phyloP scores from a whole-genome alignment of 2,888 invertebrate genomes.

The Nemoura dubitans region DNA sequence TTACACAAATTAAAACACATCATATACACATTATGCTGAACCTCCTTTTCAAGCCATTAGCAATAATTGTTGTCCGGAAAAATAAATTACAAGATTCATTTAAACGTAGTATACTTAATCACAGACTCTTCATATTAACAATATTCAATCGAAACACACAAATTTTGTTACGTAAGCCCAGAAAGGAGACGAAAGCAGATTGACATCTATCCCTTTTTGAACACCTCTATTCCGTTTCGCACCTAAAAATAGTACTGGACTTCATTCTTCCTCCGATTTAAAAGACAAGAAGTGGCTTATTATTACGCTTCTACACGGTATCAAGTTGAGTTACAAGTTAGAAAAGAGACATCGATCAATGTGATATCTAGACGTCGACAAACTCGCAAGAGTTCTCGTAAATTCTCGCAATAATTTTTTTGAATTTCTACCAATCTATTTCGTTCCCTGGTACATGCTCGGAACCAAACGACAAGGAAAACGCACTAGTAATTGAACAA shows the following conservation, averaged over 20 bases:
- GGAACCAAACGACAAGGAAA: too few species aligned
- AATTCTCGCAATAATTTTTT: not conserved
- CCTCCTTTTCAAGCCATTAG: not conserved
- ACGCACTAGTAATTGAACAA: too few species aligned
- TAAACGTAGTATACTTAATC: constrained; percentile 14
- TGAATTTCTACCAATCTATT: too few species aligned
- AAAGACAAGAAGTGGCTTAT: not conserved
- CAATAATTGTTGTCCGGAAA: constrained; percentile 2
- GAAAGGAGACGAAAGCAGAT: not conserved
- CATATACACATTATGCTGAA: constrained; percentile 18
- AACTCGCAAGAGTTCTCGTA: not conserved
- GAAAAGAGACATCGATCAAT: too few species aligned
- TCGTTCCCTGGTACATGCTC: too few species aligned
- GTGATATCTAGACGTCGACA: too few species aligned
- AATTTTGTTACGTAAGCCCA: not conserved
- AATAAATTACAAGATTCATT: constrained; percentile 8
- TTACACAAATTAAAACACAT: constrained; percentile 27
- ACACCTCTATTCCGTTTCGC: not conserved
- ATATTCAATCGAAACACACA: not conserved
- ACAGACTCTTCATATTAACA: constrained; percentile 24
- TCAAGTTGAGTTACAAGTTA: not conserved
- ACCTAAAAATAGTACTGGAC: not conserved
- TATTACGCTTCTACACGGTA: not conserved
- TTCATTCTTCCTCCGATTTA: not conserved
- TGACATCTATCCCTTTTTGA: not conserved